Base-by-base conservation (phyloP, 2,113 vertebrate genomes). In the Lampris incognitus region DNA sequence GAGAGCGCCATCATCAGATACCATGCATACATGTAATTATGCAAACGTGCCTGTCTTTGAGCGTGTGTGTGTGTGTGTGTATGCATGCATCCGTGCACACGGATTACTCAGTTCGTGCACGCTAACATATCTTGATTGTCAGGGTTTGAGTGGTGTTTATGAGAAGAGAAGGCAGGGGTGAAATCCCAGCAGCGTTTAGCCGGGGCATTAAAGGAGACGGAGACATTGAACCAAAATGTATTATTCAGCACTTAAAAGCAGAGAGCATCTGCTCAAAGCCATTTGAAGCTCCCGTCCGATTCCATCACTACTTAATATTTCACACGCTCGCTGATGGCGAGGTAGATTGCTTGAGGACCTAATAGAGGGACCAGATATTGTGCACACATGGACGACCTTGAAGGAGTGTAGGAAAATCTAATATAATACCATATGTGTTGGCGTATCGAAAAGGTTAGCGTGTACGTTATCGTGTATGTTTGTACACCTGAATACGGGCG, bases 201-300 rank as follows among this genome's bases (percentile, higher is more conserved):
- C 5, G 72, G 66, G 72, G 79, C 84, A 80, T 90, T 88, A 90
- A 86, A 83, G 88, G 87, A 89, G 82, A 83, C 72, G 62, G 85
- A 89, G 78, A 91, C 86, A 82, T 88, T 88, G 87, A 92, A 90
- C 82, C 87, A 83, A 87, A 89, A 93, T 93, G 83, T 84, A 92
- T 92, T 91, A 92, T 92, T 93, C 88, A 93, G 82, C 85, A 80
- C 80, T 87, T 93, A 91, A 93, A 93, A 90, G 90, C 88, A 88
- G 63, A 48, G 72, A 70, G 87, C 89, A 91, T 91, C 87, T 89
- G 85, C 81, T 87, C 85, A 64, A 61, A 85, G 85, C 78, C 69
- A 79, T 90, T 90, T 89, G 76, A 88, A 88, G 76, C 84, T 54
- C 44, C 85, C 66, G 80, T 91, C 81, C 84, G 85, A 85, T 82